These are phyloP conservation scores for Taxidea taxus DNA, from an alignment of 2,113 vertebrate species.

Conservation along the genomic window DNA sequence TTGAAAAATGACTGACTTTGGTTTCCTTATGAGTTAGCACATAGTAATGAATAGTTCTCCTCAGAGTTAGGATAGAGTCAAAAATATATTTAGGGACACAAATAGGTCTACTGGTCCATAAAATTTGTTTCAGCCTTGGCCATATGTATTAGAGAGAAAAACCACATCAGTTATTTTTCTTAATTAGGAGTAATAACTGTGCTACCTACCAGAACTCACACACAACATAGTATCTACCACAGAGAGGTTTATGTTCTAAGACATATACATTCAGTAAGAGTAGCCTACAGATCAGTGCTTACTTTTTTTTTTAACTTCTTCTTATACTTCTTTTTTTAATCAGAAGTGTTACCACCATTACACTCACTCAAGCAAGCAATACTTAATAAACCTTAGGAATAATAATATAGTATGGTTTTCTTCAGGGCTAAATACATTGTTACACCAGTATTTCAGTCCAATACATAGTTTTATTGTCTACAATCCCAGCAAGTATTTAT, in stretches of 20 bases:
- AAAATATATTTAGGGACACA: not conserved
- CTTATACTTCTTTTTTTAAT: not conserved
- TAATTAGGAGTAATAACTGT: not conserved
- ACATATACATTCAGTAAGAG: not conserved
- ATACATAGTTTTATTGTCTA: not conserved
- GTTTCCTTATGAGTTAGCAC: constrained; percentile 43
- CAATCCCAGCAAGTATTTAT: not conserved
- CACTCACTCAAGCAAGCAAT: not conserved
- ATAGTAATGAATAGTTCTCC: constrained; percentile 37
- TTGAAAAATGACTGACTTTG: constrained; percentile 70
- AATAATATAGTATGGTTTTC: not conserved
- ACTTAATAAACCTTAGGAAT: not conserved
- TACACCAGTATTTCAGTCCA: not conserved
- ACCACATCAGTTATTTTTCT: not conserved
- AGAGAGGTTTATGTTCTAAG: not conserved
- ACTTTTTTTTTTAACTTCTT: not conserved
- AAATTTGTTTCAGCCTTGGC: not conserved
- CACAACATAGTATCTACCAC: not conserved
- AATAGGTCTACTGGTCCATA: not conserved
- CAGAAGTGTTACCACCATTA: not conserved
- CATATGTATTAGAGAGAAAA: not conserved
- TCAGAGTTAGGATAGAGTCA: constrained; percentile 16
- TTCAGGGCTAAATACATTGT: not conserved
- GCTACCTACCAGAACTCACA: not conserved
- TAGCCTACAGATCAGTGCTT: not conserved